These are phyloP conservation scores for Tetragonisca angustula DNA, from an alignment of 2,888 invertebrate genomes.

Conservation along the genomic window DNA sequence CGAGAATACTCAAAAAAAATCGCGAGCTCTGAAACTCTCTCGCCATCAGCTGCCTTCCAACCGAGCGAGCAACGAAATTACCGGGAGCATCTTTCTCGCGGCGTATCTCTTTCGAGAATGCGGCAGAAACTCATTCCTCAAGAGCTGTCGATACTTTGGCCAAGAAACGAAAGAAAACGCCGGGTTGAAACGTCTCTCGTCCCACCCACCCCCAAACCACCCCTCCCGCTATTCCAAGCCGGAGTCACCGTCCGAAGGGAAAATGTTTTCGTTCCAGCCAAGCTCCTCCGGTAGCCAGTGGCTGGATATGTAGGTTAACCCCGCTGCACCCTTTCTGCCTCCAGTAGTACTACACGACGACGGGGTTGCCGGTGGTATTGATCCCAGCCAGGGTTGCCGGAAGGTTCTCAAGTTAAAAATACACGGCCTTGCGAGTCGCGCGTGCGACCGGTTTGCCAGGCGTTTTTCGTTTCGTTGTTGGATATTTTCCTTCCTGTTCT, in stretches of 20 bases:
- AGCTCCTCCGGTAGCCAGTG: conserved; percentile 41
- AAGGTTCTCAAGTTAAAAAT: conserved; percentile 79
- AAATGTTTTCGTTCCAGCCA: conserved; percentile 63
- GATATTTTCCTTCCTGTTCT: not conserved
- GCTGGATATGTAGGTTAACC: conserved; percentile 72
- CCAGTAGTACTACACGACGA: conserved; percentile 64
- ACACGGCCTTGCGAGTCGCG: conserved; percentile 71
- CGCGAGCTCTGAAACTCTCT: not conserved
- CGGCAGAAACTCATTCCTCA: conserved; percentile 7
- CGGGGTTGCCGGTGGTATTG: conserved; percentile 74
- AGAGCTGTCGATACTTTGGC: conserved; percentile 26
- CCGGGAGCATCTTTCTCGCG: not conserved
- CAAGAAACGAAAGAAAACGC: conserved; percentile 23
- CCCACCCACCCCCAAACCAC: not conserved
- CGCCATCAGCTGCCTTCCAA: not conserved
- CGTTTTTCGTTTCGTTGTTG: conserved; percentile 56
- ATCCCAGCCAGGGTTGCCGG: conserved; percentile 74
- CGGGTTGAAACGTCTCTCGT: not conserved
- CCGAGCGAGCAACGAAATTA: conserved; percentile 11
- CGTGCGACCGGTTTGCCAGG: conserved; percentile 54
- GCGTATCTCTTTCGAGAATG: conserved; percentile 16
- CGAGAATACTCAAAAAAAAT: not conserved
- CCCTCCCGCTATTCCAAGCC: not conserved
- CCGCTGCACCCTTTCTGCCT: conserved; percentile 63
- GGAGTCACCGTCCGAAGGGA: conserved; percentile 14